Conservation (phyloP, 2,888 invertebrate species). For the Leucania comma region DNA sequence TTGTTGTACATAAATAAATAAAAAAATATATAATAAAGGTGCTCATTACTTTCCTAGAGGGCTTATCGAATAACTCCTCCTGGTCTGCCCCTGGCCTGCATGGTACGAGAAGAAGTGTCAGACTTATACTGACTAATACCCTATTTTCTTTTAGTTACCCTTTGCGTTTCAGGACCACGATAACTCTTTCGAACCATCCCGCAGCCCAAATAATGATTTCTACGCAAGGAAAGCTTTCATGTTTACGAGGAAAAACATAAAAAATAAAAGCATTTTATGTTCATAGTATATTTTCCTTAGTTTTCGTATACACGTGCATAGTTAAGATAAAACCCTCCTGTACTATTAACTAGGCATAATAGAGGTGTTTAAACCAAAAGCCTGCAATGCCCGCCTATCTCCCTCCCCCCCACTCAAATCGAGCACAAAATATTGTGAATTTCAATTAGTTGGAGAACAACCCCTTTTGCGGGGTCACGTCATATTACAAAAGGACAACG, state of each 20-base stretch:
- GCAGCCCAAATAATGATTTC: background rate
- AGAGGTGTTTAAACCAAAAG: slow-evolving; percentile 33
- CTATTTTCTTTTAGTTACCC: no score
- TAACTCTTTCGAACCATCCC: no score
- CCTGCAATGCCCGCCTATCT: slow-evolving; percentile 45
- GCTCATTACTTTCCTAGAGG: no score
- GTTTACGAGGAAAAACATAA: background rate
- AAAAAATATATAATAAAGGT: no score
- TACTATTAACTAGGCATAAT: slow-evolving; percentile 19
- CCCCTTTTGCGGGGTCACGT: slow-evolving; percentile 79
- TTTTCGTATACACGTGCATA: background rate
- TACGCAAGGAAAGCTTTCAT: background rate
- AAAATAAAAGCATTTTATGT: background rate
- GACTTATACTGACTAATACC: no score
- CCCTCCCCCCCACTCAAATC: slow-evolving; percentile 68
- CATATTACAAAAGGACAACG: slow-evolving; percentile 85
- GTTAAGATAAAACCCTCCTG: slow-evolving; percentile 2
- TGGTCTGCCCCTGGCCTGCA: no score
- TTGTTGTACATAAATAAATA: no score
- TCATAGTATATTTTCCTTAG: no score
- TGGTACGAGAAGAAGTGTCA: no score
- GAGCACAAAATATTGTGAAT: slow-evolving; percentile 83
- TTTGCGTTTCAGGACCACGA: no score
- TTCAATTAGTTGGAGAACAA: slow-evolving; percentile 82
- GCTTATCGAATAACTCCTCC: no score